Percentiles rank a stretch among this genome's conserved stretches.
These are phyloP conservation scores for Clunio marinus DNA, from an alignment of 2,888 invertebrate genomes.

Conservation along the genomic window DNA sequence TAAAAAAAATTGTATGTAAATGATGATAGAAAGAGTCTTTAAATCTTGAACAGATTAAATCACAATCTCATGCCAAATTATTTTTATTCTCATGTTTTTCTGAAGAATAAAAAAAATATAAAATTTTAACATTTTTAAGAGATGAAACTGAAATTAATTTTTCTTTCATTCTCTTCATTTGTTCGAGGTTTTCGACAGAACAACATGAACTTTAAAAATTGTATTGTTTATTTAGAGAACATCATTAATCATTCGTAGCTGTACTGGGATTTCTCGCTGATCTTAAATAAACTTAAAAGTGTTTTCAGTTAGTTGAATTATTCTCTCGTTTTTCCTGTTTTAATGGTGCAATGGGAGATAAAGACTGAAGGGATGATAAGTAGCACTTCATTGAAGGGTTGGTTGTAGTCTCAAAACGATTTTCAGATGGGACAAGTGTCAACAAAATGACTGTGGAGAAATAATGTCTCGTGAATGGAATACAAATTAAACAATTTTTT, in stretches of 20 bases:
- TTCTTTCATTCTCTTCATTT: background rate
- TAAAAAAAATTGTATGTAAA: too few species aligned
- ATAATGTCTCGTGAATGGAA: background rate
- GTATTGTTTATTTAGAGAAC: constrained; percentile 23
- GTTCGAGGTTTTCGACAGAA: background rate
- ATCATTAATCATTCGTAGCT: constrained; percentile 7
- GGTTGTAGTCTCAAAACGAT: background rate
- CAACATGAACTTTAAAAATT: constrained; percentile 13
- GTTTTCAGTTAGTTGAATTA: too few species aligned
- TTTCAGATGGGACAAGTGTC: constrained; percentile 2
- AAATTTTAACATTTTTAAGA: background rate
- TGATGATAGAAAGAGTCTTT: background rate
- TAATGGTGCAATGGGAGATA: constrained; percentile 13
- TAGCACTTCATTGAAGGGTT: constrained; percentile 4
- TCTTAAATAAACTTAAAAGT: constrained; percentile 6
- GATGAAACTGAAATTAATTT: background rate
- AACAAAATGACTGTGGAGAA: background rate
- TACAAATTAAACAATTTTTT: background rate
- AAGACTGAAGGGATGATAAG: background rate
- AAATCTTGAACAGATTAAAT: background rate
- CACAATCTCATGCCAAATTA: constrained; percentile 3
- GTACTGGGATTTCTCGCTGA: constrained; percentile 17
- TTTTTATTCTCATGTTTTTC: background rate
- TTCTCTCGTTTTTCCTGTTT: background rate
- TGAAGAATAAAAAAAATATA: background rate